These are phyloP conservation scores for Enteromius viviparus DNA, from an alignment of 2,797 vertebrate genomes.

Conservation along the genomic window DNA sequence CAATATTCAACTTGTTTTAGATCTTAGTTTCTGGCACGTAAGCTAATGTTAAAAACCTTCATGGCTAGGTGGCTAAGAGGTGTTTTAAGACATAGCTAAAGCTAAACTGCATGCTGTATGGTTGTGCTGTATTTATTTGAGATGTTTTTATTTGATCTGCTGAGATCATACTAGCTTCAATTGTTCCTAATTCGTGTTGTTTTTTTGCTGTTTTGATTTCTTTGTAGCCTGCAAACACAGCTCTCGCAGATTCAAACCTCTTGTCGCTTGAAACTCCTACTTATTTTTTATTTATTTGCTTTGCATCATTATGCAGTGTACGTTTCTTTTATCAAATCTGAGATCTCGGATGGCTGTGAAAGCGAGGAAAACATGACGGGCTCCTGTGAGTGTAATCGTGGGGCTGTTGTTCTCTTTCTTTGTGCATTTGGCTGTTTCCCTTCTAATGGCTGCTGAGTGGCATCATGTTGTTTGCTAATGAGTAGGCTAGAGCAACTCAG, in stretches of 20 bases:
- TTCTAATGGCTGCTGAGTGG: constrained; percentile 48
- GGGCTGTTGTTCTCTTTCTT: constrained; percentile 20
- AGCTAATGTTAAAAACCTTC: background rate
- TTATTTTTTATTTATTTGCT: constrained; percentile 15
- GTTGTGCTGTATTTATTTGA: background rate
- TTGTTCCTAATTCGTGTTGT: background rate
- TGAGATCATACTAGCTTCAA: background rate
- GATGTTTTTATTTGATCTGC: background rate
- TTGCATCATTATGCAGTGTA: background rate
- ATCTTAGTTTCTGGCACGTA: background rate
- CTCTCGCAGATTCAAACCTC: constrained; percentile 12
- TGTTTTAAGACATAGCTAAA: background rate
- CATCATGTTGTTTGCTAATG: constrained; percentile 55
- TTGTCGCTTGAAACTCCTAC: constrained; percentile 20
- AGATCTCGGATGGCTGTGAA: background rate
- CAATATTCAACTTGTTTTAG: background rate
- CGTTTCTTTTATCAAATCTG: background rate
- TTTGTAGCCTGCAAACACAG: constrained; percentile 5
- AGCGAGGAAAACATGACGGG: background rate
- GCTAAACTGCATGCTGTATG: background rate
- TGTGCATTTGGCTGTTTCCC: constrained; percentile 22
- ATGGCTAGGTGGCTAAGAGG: background rate
- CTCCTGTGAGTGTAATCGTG: constrained; percentile 22
- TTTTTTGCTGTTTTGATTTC: background rate
- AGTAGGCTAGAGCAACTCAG: constrained; percentile 36